Percentiles rank a stretch among this genome's conserved stretches.
Evolutionary conservation across 2,113 vertebrate species (phyloP).

Genomic region (Sprattus sprattus): DNA sequence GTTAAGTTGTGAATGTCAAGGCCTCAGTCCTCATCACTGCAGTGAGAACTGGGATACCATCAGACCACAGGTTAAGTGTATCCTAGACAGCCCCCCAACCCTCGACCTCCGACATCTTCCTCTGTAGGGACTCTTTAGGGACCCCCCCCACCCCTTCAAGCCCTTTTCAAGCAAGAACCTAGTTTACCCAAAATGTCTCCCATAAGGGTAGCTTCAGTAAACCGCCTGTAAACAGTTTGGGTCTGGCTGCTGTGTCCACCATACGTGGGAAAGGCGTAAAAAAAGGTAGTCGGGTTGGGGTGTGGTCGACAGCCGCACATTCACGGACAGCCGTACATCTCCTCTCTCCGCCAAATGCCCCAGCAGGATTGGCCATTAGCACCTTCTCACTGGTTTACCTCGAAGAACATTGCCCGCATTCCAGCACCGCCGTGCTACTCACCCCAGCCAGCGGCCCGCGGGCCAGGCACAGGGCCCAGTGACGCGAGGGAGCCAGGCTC

Average conservation of each 20-base stretch:
- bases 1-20: too few relatives aligned
- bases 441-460: background rate
- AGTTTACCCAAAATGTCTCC: background rate
- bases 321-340: background rate
- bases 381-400: slow-evolving; percentile 41
- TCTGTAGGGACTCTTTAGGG: too few relatives aligned
- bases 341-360: slow-evolving; percentile 32
- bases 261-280: background rate
- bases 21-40: background rate
- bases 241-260: background rate
- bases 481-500: background rate
- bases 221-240: background rate
- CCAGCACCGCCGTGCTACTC: slow-evolving; percentile 40
- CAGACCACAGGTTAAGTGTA: too few relatives aligned
- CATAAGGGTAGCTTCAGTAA: background rate
- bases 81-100: too few relatives aligned
- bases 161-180: background rate
- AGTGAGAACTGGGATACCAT: background rate
- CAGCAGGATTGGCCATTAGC: slow-evolving; percentile 44
- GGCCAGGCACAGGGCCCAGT: background rate
- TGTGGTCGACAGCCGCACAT: background rate
- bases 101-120: too few relatives aligned
- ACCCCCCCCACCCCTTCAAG: too few relatives aligned
- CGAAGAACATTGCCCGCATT: slow-evolving; percentile 44
- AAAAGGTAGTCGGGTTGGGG: background rate